These are phyloP conservation scores for Hypanus sabinus DNA, from an alignment of 2,113 vertebrate species.

Conservation along the genomic window DNA sequence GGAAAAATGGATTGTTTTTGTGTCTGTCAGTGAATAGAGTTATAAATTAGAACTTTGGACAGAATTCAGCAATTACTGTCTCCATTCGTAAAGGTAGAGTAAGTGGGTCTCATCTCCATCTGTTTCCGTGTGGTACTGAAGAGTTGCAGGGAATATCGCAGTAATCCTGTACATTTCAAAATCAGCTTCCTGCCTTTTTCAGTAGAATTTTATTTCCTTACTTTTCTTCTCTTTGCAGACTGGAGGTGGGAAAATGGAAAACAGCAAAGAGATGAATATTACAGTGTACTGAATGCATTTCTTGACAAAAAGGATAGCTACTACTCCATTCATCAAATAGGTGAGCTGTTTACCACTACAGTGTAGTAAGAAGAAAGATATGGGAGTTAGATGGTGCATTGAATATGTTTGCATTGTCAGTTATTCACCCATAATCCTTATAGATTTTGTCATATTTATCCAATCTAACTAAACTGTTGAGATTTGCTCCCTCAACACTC, in stretches of 20 bases:
- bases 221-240: slow-evolving; percentile 53
- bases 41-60: background rate
- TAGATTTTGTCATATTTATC: background rate
- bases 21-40: background rate
- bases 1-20: background rate
- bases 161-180: background rate
- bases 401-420: background rate
- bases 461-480: background rate
- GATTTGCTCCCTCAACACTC: background rate
- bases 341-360: slow-evolving; percentile 52
- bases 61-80: background rate
- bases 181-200: background rate
- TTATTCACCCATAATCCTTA: background rate
- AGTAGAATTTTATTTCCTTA: background rate
- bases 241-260: slow-evolving; percentile 82
- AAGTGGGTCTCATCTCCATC: background rate
- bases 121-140: background rate
- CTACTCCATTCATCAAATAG: slow-evolving; percentile 98
- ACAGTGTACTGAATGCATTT: slow-evolving; percentile 83
- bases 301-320: slow-evolving; percentile 96
- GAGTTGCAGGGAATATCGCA: background rate
- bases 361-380: background rate
- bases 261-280: slow-evolving; percentile 77
- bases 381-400: background rate
- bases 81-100: background rate